Evolutionary conservation across 2,797 vertebrate species (phyloP).

Genomic region (Neosilurus hyrtlii): DNA sequence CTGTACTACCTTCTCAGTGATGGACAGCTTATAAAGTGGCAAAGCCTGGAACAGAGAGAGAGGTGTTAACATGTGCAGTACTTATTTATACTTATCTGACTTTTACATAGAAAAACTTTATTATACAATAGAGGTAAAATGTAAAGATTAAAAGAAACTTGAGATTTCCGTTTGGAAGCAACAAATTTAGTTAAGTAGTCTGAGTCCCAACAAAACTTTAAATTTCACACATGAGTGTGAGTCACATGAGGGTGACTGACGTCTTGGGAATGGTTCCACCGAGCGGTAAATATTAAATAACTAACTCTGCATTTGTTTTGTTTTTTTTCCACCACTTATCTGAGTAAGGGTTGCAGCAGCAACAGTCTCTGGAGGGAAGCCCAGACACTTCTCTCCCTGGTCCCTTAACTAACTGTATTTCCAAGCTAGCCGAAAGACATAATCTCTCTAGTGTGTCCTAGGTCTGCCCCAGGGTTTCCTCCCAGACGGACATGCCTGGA

Average conservation of each 20-base stretch:
- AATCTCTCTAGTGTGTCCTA: too few relatives aligned
- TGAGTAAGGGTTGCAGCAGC: too few relatives aligned
- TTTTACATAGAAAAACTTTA: background rate
- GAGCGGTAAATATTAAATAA: background rate
- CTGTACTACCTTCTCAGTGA: conserved; percentile 98
- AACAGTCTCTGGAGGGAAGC: too few relatives aligned
- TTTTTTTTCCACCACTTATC: too few relatives aligned
- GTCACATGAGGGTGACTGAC: background rate
- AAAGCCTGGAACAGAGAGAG: conserved; percentile 76
- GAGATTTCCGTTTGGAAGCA: too few relatives aligned
- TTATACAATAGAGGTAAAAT: background rate
- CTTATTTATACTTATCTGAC: background rate
- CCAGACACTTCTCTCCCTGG: too few relatives aligned
- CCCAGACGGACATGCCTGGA: too few relatives aligned
- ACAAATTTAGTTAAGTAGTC: background rate
- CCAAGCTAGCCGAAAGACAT: too few relatives aligned
- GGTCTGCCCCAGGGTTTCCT: too few relatives aligned
- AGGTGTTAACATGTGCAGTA: conserved; percentile 42
- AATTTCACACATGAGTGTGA: too few relatives aligned
- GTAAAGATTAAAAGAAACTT: conserved; percentile 10
- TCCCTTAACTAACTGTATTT: too few relatives aligned
- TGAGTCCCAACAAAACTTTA: background rate
- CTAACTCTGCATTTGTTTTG: background rate
- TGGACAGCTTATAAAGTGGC: conserved; percentile 97
- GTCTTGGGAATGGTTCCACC: background rate